Percentiles rank a stretch among this genome's conserved stretches.
Evolutionary conservation across 2,797 vertebrate species (phyloP).

Genomic region (Poecilia wingei): DNA sequence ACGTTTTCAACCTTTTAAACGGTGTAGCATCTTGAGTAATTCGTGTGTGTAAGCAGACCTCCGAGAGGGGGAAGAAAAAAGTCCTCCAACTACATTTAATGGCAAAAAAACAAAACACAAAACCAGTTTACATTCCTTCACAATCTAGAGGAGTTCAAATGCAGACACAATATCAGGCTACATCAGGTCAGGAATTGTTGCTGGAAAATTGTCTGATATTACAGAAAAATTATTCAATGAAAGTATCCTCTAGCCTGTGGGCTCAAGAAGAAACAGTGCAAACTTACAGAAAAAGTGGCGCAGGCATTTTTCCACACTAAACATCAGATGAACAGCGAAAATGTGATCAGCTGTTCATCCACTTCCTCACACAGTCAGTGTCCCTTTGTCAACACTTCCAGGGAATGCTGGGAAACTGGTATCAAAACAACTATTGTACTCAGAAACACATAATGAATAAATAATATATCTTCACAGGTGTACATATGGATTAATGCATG

Average conservation of each 20-base stretch:
- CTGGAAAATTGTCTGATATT: neutral
- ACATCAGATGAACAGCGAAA: neutral
- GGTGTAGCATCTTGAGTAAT: neutral
- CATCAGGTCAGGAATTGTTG: neutral
- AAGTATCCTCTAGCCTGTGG: neutral
- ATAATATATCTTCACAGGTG: neutral
- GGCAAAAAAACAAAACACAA: neutral
- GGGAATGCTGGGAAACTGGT: neutral
- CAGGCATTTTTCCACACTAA: neutral
- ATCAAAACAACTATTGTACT: neutral
- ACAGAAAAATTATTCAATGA: neutral
- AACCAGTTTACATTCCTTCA: neutral
- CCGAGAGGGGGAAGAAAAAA: neutral
- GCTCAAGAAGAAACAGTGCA: neutral
- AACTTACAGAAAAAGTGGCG: neutral
- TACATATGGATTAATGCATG: neutral
- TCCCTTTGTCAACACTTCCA: neutral
- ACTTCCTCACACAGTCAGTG: neutral
- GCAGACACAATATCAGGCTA: neutral
- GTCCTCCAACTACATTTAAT: neutral
- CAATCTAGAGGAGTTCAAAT: neutral
- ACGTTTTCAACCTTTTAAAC: neutral
- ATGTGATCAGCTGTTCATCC: neutral
- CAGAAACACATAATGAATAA: neutral
- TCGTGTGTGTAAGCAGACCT: neutral